Evolutionary conservation across 2,888 invertebrate species (phyloP).

Genomic region (Cosmorhoe ocellata): DNA sequence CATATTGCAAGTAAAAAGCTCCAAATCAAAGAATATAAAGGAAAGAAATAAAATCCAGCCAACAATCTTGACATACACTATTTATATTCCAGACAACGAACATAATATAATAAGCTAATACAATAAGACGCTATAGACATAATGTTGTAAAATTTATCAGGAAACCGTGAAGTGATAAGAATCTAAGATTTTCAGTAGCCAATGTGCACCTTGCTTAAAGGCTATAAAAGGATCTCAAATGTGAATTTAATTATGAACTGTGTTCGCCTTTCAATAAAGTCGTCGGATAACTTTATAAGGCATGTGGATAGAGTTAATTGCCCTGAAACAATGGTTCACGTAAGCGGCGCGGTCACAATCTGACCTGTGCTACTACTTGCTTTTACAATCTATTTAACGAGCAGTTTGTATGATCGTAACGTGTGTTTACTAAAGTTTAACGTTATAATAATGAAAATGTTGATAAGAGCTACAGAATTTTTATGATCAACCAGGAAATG

Average conservation of each 20-base stretch:
- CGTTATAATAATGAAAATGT: background rate
- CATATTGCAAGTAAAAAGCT: too few species aligned
- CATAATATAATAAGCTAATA: too few species aligned
- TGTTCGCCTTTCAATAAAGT: constrained; percentile 31
- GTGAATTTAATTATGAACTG: constrained; percentile 34
- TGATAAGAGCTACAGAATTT: background rate
- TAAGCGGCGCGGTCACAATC: constrained; percentile 41
- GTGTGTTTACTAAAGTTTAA: constrained; percentile 1
- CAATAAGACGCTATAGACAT: too few species aligned
- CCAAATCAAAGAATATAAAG: too few species aligned
- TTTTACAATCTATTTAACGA: constrained; percentile 20
- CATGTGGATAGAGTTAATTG: constrained; percentile 45
- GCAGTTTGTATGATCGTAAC: constrained; percentile 11
- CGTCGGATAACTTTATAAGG: constrained; percentile 51
- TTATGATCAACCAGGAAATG: too few species aligned
- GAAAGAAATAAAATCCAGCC: too few species aligned
- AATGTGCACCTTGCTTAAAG: constrained; percentile 13
- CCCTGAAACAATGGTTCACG: constrained; percentile 51
- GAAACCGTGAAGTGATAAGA: background rate
- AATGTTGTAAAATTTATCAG: too few species aligned
- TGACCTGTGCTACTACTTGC: constrained; percentile 37
- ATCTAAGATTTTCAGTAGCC: background rate
- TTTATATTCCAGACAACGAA: too few species aligned
- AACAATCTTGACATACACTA: too few species aligned
- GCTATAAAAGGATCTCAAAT: constrained; percentile 20